Percentiles rank a stretch among this genome's conserved stretches.
These are phyloP conservation scores for Cuculus canorus DNA, from an alignment of 2,797 vertebrate genomes.

Conservation along the genomic window DNA sequence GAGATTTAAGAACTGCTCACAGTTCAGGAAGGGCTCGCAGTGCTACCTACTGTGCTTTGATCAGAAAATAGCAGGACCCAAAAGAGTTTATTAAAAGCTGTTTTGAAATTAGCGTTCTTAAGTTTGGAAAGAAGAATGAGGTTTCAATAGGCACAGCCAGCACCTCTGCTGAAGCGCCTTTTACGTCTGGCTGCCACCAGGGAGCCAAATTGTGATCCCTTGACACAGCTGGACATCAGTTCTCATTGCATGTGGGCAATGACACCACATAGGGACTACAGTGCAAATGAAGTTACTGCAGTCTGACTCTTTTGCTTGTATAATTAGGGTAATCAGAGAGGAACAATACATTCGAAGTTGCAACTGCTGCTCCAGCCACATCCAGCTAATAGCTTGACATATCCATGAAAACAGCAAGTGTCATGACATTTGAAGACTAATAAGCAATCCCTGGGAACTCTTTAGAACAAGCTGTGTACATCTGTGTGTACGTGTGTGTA, in stretches of 20 bases:
- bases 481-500: not conserved
- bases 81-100: not conserved
- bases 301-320: not conserved
- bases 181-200: not conserved
- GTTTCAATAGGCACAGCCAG: not conserved
- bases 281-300: not conserved
- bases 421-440: not conserved
- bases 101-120: not conserved
- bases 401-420: conserved; percentile 7
- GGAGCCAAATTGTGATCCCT: not conserved
- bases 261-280: not conserved
- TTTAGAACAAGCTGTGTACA: not conserved
- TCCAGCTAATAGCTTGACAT: not conserved
- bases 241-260: not conserved
- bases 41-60: not conserved
- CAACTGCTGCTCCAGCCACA: not conserved
- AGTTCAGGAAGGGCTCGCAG: accelerated
- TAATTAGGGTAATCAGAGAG: conserved; percentile 17
- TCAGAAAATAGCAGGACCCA: not conserved
- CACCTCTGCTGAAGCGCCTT: not conserved
- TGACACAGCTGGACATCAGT: not conserved
- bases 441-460: not conserved
- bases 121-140: not conserved
- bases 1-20: not conserved
- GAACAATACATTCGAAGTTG: not conserved